These are phyloP conservation scores for Ichneumoninae sp. DNA, from an alignment of 2,888 invertebrate species.

Conservation along the genomic window DNA sequence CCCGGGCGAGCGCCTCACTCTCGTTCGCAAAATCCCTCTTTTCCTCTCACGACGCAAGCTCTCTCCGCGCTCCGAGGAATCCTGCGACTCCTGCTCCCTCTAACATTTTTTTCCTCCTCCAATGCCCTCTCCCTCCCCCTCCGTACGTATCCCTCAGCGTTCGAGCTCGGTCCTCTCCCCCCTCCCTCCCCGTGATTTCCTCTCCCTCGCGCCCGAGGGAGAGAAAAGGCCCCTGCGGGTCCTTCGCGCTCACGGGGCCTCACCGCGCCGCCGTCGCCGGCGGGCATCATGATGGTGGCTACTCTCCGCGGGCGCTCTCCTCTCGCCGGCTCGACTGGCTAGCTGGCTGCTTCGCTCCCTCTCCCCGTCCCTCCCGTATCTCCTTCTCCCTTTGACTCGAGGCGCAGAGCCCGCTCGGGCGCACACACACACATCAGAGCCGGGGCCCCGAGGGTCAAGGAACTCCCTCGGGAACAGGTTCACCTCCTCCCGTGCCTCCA, in stretches of 20 bases:
- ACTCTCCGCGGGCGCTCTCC: slow-evolving; percentile 79
- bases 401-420: slow-evolving; percentile 44
- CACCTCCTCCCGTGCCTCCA: slow-evolving; percentile 79
- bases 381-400: slow-evolving; percentile 38
- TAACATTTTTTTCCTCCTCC: slow-evolving; percentile 24
- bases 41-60: slow-evolving; percentile 53
- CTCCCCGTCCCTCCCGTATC: slow-evolving; percentile 41
- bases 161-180: slow-evolving; percentile 49
- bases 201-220: not conserved
- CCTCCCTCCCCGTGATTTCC: slow-evolving; percentile 42
- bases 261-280: slow-evolving; percentile 74
- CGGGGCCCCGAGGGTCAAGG: slow-evolving; percentile 83
- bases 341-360: slow-evolving; percentile 56
- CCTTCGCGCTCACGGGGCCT: slow-evolving; percentile 66
- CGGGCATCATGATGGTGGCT: slow-evolving; percentile 81
- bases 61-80: slow-evolving; percentile 47
- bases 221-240: slow-evolving; percentile 54
- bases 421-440: slow-evolving; percentile 56
- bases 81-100: slow-evolving; percentile 45
- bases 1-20: slow-evolving; percentile 19
- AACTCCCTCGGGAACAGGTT: slow-evolving; percentile 85
- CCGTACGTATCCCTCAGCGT: slow-evolving; percentile 62
- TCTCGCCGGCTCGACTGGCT: slow-evolving; percentile 76
- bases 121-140: slow-evolving; percentile 30
- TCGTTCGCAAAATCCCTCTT: slow-evolving; percentile 46